These are phyloP conservation scores for Venusia cambrica DNA, from an alignment of 2,888 invertebrate genomes.

Conservation along the genomic window DNA sequence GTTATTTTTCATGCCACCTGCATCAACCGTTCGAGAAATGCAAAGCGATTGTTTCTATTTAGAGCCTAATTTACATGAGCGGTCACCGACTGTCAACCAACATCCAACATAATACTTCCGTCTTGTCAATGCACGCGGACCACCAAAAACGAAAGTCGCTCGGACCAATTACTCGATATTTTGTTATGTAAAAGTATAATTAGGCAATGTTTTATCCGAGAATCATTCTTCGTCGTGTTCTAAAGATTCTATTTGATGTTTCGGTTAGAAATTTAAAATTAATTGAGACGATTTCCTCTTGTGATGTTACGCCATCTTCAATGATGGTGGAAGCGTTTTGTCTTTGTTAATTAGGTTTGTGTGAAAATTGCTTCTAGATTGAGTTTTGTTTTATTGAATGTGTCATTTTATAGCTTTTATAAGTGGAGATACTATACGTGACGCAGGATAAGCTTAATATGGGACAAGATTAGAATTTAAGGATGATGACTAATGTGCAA, in stretches of 20 bases:
- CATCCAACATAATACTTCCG: slow-evolving; percentile 7
- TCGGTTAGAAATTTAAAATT: slow-evolving; percentile 29
- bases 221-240: slow-evolving; percentile 43
- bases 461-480: no score
- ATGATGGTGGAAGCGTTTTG: neutral
- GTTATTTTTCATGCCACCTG: slow-evolving; percentile 6
- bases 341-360: no score
- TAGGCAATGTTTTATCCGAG: slow-evolving; percentile 40
- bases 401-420: no score
- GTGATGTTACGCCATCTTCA: slow-evolving; percentile 22
- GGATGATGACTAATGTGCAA: no score
- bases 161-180: slow-evolving; percentile 14
- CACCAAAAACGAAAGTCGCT: slow-evolving; percentile 13
- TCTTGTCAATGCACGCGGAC: slow-evolving; percentile 10
- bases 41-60: slow-evolving; percentile 1
- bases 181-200: slow-evolving; percentile 60
- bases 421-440: no score
- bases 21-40: slow-evolving; percentile 1
- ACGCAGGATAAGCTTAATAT: no score
- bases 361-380: no score
- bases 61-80: slow-evolving; percentile 9
- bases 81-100: slow-evolving; percentile 10
- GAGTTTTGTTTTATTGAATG: no score
- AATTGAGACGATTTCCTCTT: slow-evolving; percentile 40
- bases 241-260: slow-evolving; percentile 36